phyloP scores from a whole-genome alignment of 2,888 invertebrate genomes.

The Ctena decussata region DNA sequence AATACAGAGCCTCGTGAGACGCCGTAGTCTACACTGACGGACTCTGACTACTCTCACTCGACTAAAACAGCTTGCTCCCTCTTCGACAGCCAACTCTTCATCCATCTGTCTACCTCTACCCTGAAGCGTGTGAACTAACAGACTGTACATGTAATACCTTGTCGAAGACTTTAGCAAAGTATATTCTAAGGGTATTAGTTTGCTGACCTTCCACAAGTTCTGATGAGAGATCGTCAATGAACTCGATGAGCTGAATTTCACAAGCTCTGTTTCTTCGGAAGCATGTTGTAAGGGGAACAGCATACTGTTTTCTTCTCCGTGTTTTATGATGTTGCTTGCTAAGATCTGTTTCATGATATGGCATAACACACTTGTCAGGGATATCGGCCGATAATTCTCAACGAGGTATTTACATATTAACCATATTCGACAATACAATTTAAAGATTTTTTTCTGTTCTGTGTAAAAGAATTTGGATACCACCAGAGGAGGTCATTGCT shows the following conservation, averaged over 20 bases:
- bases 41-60: no score
- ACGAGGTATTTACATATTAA: constrained; percentile 4
- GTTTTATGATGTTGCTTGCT: background rate
- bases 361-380: background rate
- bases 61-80: no score
- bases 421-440: no score
- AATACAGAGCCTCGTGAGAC: no score
- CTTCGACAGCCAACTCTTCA: no score
- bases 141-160: background rate
- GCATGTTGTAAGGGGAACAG: background rate
- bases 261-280: background rate
- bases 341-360: background rate
- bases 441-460: no score
- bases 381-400: background rate
- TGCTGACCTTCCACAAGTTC: background rate
- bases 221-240: background rate
- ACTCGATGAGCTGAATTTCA: background rate
- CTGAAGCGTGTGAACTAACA: background rate
- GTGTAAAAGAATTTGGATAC: no score
- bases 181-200: background rate
- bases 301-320: background rate
- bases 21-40: no score
- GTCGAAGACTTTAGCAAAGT: background rate
- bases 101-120: no score
- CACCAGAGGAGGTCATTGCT: no score